Conservation (phyloP, 2,888 invertebrate species). For the Drosophila kanekoi region DNA sequence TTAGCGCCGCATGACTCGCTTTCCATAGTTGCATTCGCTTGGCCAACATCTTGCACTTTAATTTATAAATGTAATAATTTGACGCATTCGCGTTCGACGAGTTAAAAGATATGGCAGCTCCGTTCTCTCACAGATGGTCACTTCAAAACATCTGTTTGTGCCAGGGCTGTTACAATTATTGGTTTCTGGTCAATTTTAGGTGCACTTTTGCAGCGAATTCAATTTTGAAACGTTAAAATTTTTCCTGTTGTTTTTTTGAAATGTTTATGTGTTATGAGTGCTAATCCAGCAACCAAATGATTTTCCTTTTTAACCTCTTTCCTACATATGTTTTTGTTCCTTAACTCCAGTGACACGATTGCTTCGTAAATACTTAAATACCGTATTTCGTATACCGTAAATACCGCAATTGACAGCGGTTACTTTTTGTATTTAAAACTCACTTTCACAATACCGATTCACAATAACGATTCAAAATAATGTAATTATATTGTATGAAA, state of each 20-base stretch:
- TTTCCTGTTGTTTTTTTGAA: not conserved
- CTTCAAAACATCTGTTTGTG: slow-evolving; percentile 32
- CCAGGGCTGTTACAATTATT: slow-evolving; percentile 30
- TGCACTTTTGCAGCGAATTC: not conserved
- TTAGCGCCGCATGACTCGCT: slow-evolving; percentile 45
- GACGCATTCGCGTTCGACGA: slow-evolving; percentile 33
- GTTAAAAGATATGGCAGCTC: slow-evolving; percentile 40
- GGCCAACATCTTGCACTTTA: slow-evolving; percentile 66
- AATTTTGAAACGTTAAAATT: slow-evolving; percentile 12
- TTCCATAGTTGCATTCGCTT: slow-evolving; percentile 74
- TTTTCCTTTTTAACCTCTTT: not conserved
- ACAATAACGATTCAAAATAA: not conserved
- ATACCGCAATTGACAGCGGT: slow-evolving; percentile 5
- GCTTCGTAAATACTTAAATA: no score
- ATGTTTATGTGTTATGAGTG: not conserved
- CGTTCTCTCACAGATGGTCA: slow-evolving; percentile 33
- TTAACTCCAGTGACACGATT: not conserved
- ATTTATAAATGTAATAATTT: slow-evolving; percentile 46
- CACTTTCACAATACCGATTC: not conserved
- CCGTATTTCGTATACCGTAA: slow-evolving; percentile 1
- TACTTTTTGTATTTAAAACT: not conserved
- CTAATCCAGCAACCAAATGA: not conserved
- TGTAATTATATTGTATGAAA: no score
- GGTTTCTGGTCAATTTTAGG: not conserved
- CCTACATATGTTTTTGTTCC: not conserved